Conservation (phyloP, 64 coral and sea anemone genomes). For the Montipora cactus region DNA sequence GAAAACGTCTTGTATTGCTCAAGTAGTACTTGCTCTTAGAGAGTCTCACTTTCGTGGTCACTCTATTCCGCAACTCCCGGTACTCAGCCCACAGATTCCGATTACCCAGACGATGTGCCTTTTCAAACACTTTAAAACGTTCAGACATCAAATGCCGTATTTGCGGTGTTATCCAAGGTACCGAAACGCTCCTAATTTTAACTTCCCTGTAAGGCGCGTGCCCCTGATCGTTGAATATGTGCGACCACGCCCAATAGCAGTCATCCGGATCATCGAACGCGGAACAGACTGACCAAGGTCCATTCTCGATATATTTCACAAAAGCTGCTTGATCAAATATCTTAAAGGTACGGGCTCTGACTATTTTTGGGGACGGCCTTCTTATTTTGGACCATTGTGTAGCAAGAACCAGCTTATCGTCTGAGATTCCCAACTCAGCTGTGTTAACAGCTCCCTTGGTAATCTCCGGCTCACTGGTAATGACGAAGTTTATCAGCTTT, state of each 20-base stretch:
- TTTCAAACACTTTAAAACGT: background rate
- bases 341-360: too few species aligned
- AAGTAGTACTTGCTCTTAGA: conserved; percentile 24
- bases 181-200: background rate
- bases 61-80: background rate
- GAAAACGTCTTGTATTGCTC: too few species aligned
- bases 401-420: background rate
- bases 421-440: too few species aligned
- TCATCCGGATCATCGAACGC: conserved; percentile 66
- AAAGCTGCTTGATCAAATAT: too few species aligned
- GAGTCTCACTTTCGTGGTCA: background rate
- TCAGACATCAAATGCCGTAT: conserved; percentile 19
- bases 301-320: background rate
- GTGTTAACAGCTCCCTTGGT: too few species aligned
- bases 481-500: too few species aligned
- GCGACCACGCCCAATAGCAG: conserved; percentile 45
- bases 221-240: conserved; percentile 54
- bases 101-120: background rate
- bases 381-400: too few species aligned
- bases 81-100: background rate
- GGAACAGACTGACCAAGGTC: conserved; percentile 23
- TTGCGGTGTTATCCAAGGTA: conserved; percentile 37
- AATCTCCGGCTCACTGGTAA: too few species aligned
- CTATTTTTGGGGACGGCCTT: too few species aligned
- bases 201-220: conserved; percentile 59